A percentile compares a stretch with the other conserved stretches of the same genome.
phyloP scores from a whole-genome alignment of 2,797 vertebrate species.

The Arnoldichthys spilopterus region DNA sequence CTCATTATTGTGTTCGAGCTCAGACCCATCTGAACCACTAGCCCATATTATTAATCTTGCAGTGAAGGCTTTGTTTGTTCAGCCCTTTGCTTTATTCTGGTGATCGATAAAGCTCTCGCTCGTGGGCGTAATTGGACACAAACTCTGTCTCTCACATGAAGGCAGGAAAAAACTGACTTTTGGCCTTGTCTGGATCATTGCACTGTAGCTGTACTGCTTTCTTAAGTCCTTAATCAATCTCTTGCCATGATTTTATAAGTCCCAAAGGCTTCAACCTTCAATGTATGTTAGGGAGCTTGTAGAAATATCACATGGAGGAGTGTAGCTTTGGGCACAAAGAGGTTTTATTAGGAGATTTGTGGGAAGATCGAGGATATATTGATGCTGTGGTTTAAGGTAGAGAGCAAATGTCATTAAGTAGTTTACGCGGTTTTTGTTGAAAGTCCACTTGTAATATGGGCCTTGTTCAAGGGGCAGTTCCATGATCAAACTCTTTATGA shows the following conservation, averaged over 20 bases:
- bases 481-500: too few species aligned
- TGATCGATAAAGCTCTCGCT: conserved; percentile 38
- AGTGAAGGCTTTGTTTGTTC: conserved; percentile 26
- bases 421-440: too few species aligned
- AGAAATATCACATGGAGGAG: not conserved
- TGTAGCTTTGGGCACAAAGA: not conserved
- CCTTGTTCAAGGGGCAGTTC: too few species aligned
- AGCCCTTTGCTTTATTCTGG: conserved; percentile 21
- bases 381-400: not conserved
- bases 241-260: not conserved
- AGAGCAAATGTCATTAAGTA: too few species aligned
- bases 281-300: conserved; percentile 2
- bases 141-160: conserved; percentile 17
- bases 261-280: not conserved
- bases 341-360: not conserved
- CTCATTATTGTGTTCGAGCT: conserved; percentile 13
- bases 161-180: conserved; percentile 4
- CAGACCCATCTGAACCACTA: not conserved
- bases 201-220: conserved; percentile 14
- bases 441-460: too few species aligned
- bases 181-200: conserved; percentile 21
- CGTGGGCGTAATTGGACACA: conserved; percentile 43
- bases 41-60: conserved; percentile 8
- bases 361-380: not conserved
- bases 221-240: conserved; percentile 46